A percentile compares a stretch with the other conserved stretches of the same genome.
Conservation (phyloP, 2,888 invertebrate genomes). For the Morinoia aosen region DNA sequence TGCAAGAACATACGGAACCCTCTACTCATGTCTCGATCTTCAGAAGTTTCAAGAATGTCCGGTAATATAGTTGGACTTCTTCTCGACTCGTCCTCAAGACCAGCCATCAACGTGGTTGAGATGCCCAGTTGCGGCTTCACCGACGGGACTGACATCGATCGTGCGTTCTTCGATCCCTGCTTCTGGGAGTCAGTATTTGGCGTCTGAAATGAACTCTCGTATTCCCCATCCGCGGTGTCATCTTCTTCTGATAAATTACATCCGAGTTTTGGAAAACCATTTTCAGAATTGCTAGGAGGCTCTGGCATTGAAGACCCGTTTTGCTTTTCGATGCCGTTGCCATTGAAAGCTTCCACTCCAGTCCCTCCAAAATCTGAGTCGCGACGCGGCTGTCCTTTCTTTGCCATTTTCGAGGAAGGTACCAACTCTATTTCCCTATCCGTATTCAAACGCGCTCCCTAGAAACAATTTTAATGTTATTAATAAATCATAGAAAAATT, state of each 20-base stretch:
- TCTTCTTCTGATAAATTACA: neutral
- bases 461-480: neutral
- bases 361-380: neutral
- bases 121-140: neutral
- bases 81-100: neutral
- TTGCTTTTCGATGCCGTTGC: neutral
- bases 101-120: neutral
- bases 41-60: conserved; percentile 18
- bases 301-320: neutral
- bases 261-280: neutral
- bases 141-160: neutral
- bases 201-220: neutral
- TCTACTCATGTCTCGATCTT: conserved; percentile 39
- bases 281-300: neutral
- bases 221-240: neutral
- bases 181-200: neutral
- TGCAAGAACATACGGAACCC: conserved; percentile 44
- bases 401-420: neutral
- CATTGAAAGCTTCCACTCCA: neutral
- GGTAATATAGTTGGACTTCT: conserved; percentile 29
- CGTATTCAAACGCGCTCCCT: neutral
- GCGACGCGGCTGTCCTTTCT: neutral
- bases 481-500: neutral
- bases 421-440: neutral
- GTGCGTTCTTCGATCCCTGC: neutral